These are phyloP conservation scores for Gallinago solitaria DNA, from an alignment of 2,797 vertebrate species.

Conservation along the genomic window DNA sequence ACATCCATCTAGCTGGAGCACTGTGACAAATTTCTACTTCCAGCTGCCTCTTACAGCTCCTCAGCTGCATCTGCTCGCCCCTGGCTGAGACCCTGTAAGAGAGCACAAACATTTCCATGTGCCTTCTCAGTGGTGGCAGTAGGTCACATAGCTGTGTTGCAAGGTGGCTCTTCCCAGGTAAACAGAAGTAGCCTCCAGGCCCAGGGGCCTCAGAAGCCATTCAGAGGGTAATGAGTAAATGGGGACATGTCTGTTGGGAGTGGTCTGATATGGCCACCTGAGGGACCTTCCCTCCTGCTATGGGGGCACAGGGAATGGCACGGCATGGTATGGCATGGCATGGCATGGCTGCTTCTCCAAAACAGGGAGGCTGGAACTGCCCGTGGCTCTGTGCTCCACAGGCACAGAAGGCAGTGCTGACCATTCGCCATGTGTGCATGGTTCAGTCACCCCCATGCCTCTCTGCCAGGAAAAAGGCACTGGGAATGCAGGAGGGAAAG, in stretches of 20 bases:
- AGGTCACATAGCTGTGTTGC: accelerated
- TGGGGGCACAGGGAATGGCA: neutral
- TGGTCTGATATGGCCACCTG: no score
- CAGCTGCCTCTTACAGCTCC: neutral
- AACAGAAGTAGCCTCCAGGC: neutral
- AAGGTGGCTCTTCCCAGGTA: neutral
- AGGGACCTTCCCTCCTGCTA: neutral
- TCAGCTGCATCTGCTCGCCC: neutral
- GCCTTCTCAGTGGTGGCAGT: accelerated
- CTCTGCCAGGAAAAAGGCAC: neutral
- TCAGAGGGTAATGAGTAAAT: neutral
- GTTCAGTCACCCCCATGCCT: neutral
- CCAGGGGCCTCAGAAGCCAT: neutral
- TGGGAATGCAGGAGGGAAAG: neutral
- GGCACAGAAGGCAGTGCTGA: neutral
- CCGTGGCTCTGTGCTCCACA: accelerated
- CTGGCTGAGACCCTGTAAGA: neutral
- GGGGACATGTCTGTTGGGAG: no score
- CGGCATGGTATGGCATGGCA: neutral
- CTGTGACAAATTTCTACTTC: neutral
- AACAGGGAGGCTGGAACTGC: neutral
- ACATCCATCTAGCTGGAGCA: neutral
- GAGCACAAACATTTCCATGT: accelerated
- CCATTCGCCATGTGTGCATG: no score
- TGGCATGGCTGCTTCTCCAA: neutral